A percentile compares a stretch with the other conserved stretches of the same genome.
Conservation (phyloP, 2,888 invertebrate species). For the Helobdella robusta region DNA sequence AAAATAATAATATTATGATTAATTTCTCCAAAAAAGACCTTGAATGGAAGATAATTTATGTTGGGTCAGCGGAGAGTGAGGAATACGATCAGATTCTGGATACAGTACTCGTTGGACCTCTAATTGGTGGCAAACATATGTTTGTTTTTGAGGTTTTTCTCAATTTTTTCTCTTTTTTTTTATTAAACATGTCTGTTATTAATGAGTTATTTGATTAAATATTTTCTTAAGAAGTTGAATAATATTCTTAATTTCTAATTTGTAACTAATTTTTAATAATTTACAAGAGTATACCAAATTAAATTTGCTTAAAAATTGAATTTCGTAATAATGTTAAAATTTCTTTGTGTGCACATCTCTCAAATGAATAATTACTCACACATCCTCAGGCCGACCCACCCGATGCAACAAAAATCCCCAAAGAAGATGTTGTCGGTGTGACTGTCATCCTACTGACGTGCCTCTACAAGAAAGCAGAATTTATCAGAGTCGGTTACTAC, state of each 20-base stretch:
- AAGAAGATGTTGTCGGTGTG: conserved; percentile 92
- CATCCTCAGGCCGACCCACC: conserved; percentile 77
- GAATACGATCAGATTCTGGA: conserved; percentile 92
- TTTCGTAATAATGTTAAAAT: background rate
- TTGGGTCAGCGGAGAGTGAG: conserved; percentile 93
- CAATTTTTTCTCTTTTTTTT: too few species aligned
- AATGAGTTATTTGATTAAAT: too few species aligned
- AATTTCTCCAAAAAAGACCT: conserved; percentile 65
- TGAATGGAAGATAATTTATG: conserved; percentile 99
- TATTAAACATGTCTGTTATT: too few species aligned
- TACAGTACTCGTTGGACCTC: conserved; percentile 93
- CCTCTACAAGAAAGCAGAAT: conserved; percentile 78
- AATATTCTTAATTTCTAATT: too few species aligned
- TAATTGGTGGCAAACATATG: conserved; percentile 89
- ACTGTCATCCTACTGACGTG: conserved; percentile 91
- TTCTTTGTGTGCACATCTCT: background rate
- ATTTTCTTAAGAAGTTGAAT: too few species aligned
- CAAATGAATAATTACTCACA: too few species aligned
- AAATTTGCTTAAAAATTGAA: background rate
- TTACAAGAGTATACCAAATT: too few species aligned
- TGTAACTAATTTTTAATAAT: too few species aligned
- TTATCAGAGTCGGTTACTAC: conserved; percentile 94
- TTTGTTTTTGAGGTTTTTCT: conserved; percentile 72
- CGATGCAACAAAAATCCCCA: conserved; percentile 82
- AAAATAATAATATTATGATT: too few species aligned